Percentiles rank a stretch among this genome's conserved stretches.
Evolutionary conservation across 2,113 vertebrate genomes (phyloP).

Genomic region (Lepus europaeus): DNA sequence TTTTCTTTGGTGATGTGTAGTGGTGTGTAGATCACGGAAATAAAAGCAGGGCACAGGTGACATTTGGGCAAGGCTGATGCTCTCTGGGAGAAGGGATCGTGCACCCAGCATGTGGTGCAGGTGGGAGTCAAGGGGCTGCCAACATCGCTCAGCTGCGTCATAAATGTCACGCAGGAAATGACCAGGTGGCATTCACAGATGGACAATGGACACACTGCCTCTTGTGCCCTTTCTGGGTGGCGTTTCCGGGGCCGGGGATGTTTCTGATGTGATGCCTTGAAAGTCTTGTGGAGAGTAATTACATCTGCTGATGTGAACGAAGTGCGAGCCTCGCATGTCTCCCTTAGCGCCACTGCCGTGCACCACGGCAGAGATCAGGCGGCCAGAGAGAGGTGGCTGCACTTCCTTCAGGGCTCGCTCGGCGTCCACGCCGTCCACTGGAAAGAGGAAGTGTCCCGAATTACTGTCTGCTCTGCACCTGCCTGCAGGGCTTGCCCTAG

Average conservation of each 20-base stretch:
- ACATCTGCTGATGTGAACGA: background rate
- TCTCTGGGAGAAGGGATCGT: conserved; percentile 65
- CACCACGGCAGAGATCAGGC: background rate
- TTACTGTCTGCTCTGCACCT: conserved; percentile 78
- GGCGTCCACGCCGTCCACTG: conserved; percentile 62
- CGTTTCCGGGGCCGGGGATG: conserved; percentile 25
- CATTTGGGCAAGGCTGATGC: background rate
- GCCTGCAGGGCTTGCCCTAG: conserved; percentile 68
- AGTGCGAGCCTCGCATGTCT: background rate
- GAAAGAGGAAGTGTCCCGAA: conserved; percentile 81
- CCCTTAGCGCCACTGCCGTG: rapidly evolving
- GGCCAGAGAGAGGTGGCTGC: background rate
- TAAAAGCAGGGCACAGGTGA: background rate
- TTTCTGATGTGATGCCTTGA: background rate
- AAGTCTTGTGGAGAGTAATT: conserved; percentile 13
- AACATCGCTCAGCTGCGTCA: conserved; percentile 67
- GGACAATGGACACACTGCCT: conserved; percentile 66
- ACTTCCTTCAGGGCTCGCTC: background rate
- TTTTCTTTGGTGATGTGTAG: background rate
- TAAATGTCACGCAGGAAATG: conserved; percentile 81
- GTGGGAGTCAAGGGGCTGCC: background rate
- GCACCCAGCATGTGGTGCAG: background rate
- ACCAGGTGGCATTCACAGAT: conserved; percentile 78
- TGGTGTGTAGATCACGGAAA: background rate
- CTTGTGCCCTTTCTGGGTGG: conserved; percentile 53